Conservation (phyloP, 2,888 invertebrate species). For the Lasioglossum malachurum region DNA sequence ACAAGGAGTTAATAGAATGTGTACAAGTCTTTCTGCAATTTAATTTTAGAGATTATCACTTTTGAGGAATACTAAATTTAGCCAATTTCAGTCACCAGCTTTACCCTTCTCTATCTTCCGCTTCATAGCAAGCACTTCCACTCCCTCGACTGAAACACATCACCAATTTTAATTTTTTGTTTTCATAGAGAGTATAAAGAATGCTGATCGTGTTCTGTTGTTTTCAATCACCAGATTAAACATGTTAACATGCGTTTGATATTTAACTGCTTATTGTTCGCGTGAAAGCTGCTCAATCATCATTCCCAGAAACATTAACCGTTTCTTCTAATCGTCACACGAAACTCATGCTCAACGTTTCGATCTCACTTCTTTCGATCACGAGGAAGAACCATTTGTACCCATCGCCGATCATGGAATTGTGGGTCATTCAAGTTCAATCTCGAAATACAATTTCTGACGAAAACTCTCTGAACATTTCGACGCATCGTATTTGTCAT, state of each 20-base stretch:
- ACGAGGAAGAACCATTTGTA: neutral
- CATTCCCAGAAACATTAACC: neutral
- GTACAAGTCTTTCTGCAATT: neutral
- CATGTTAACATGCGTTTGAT: neutral
- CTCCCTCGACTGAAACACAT: neutral
- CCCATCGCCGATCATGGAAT: neutral
- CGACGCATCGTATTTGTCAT: neutral
- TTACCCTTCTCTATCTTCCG: neutral
- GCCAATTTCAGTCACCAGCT: slow-evolving; percentile 18
- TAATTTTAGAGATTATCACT: neutral
- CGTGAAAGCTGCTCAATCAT: neutral
- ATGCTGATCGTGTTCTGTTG: neutral
- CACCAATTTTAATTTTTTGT: neutral
- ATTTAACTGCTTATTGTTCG: neutral
- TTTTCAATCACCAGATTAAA: neutral
- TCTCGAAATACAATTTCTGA: neutral
- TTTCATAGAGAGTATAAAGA: neutral
- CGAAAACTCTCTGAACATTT: neutral
- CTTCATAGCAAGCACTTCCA: neutral
- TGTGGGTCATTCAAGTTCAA: neutral
- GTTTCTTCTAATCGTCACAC: neutral
- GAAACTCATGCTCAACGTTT: slow-evolving; percentile 13
- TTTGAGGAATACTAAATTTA: neutral
- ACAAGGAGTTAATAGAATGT: too few relatives aligned
- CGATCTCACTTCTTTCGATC: neutral